These are phyloP conservation scores for Laticauda colubrina DNA, from an alignment of 2,113 vertebrate genomes.

Conservation along the genomic window DNA sequence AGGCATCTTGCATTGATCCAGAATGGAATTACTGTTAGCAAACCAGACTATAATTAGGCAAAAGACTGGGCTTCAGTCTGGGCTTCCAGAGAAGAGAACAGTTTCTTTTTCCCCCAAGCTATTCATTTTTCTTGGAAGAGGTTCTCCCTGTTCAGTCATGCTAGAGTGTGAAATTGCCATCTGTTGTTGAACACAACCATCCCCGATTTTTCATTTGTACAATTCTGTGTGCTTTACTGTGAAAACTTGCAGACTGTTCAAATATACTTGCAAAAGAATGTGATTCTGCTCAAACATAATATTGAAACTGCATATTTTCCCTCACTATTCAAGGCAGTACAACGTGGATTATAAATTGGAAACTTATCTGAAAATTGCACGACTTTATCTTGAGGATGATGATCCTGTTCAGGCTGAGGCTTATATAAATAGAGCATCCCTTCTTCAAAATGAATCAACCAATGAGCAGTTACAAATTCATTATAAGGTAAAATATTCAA, in stretches of 20 bases:
- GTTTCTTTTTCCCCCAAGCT: not conserved
- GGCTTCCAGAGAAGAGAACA: not conserved
- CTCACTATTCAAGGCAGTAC: slow-evolving; percentile 81
- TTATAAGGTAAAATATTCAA: slow-evolving; percentile 81
- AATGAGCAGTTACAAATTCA: slow-evolving; percentile 98
- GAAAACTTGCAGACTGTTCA: not conserved
- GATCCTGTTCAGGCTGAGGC: slow-evolving; percentile 97
- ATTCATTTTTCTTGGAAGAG: not conserved
- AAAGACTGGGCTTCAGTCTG: not conserved
- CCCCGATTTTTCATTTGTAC: not conserved
- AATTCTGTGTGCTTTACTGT: not conserved
- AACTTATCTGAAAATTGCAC: slow-evolving; percentile 96
- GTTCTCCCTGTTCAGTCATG: not conserved
- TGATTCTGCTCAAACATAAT: not conserved
- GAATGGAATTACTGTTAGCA: not conserved
- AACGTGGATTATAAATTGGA: slow-evolving; percentile 98
- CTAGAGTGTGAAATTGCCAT: not conserved
- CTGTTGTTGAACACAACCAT: not conserved
- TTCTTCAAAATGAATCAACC: slow-evolving; percentile 97
- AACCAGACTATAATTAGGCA: not conserved
- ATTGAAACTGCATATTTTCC: slow-evolving; percentile 24
- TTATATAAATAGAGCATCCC: slow-evolving; percentile 95
- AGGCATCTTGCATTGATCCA: not conserved
- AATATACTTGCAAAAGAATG: not conserved
- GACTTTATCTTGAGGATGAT: slow-evolving; percentile 94